A percentile compares a stretch with the other conserved stretches of the same genome.
Evolutionary conservation across 2,888 invertebrate species (phyloP).

Genomic region (Ornithoptera alexandrae): DNA sequence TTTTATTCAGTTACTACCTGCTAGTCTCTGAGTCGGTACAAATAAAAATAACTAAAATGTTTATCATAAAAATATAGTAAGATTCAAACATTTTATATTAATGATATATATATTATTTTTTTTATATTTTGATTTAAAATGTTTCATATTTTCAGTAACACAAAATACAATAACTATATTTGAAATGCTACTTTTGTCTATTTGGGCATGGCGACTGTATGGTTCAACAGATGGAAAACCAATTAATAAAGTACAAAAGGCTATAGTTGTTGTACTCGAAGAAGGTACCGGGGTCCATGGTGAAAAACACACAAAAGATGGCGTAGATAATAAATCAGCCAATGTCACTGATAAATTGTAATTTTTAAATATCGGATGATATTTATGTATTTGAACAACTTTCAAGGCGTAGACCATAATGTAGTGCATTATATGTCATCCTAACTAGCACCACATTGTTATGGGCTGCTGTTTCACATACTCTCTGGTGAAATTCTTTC

Average conservation of each 20-base stretch:
- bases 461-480: too few relatives aligned
- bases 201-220: slow-evolving; percentile 83
- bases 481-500: too few relatives aligned
- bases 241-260: slow-evolving; percentile 50
- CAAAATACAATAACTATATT: slow-evolving; percentile 83
- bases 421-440: too few relatives aligned
- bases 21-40: too few relatives aligned
- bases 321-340: slow-evolving; percentile 49
- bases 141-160: slow-evolving; percentile 75
- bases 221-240: slow-evolving; percentile 61
- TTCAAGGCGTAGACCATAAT: too few relatives aligned
- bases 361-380: not conserved
- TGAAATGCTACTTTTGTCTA: slow-evolving; percentile 84
- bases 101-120: not conserved
- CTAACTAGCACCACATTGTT: too few relatives aligned
- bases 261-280: slow-evolving; percentile 61
- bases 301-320: slow-evolving; percentile 42
- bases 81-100: not conserved
- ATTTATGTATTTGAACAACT: not conserved
- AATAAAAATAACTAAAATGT: too few relatives aligned
- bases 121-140: not conserved
- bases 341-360: slow-evolving; percentile 30
- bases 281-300: slow-evolving; percentile 48
- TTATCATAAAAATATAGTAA: too few relatives aligned
- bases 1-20: too few relatives aligned